Evolutionary conservation across 2,888 invertebrate species (phyloP).

Genomic region (Hirtodrosophila trivittata): DNA sequence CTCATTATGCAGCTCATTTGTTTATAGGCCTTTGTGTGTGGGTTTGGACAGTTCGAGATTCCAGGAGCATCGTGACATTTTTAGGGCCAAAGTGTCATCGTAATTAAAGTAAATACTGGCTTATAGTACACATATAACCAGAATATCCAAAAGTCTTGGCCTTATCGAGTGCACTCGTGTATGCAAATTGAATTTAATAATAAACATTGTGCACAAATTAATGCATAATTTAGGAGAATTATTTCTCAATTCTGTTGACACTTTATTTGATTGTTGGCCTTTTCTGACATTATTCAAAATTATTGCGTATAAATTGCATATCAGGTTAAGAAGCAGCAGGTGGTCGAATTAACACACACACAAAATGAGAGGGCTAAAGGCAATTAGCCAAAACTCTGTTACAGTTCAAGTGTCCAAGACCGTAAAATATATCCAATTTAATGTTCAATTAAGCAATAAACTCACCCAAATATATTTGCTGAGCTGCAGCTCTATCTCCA

Average conservation of each 20-base stretch:
- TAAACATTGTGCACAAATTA: constrained; percentile 47
- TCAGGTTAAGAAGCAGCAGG: constrained; percentile 9
- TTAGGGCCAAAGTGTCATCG: constrained; percentile 60
- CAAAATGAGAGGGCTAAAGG: not conserved
- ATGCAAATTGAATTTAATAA: constrained; percentile 59
- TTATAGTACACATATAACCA: not conserved
- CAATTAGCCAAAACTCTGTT: constrained; percentile 11
- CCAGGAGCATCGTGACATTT: constrained; percentile 43
- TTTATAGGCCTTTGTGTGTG: constrained; percentile 58
- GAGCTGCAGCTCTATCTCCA: too few species aligned
- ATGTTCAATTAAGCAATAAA: constrained; percentile 23
- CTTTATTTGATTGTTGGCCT: constrained; percentile 21
- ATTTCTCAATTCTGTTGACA: constrained; percentile 4
- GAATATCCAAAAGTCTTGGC: constrained; percentile 38
- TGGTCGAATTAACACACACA: not conserved
- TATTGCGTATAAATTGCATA: constrained; percentile 8
- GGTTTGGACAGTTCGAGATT: constrained; percentile 15
- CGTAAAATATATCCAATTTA: constrained; percentile 6
- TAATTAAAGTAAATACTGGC: constrained; percentile 45
- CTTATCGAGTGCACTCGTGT: constrained; percentile 19
- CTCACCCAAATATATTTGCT: constrained; percentile 10
- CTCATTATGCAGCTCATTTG: constrained; percentile 39
- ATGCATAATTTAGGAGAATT: constrained; percentile 30
- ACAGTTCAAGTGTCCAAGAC: constrained; percentile 14
- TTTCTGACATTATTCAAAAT: constrained; percentile 17